phyloP scores from a whole-genome alignment of 2,797 vertebrate genomes.

The Ptychadena robeensis region DNA sequence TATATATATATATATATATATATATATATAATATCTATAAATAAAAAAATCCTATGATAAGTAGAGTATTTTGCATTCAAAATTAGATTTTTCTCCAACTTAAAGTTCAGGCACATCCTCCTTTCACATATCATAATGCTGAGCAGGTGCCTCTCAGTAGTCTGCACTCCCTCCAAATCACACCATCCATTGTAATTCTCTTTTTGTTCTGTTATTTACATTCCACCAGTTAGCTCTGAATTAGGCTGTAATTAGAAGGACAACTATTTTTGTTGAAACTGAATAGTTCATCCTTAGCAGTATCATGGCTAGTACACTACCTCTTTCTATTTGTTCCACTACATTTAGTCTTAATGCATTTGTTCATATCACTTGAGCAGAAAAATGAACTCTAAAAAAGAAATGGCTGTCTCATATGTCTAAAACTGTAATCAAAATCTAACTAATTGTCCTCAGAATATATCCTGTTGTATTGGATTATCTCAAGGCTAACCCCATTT shows the following conservation, averaged over 20 bases:
- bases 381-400: constrained; percentile 42
- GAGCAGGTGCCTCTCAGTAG: not conserved
- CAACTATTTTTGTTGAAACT: constrained; percentile 74
- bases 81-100: not conserved
- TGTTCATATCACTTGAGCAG: constrained; percentile 1
- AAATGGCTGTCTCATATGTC: constrained; percentile 64
- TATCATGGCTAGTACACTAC: constrained; percentile 20
- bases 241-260: constrained; percentile 74
- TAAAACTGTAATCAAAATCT: not conserved
- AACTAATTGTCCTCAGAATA: not conserved
- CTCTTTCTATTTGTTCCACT: not conserved
- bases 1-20: too few species aligned
- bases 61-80: not conserved
- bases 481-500: not conserved
- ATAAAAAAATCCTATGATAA: not conserved
- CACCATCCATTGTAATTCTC: constrained; percentile 76
- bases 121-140: not conserved
- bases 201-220: constrained; percentile 74
- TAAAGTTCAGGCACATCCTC: not conserved
- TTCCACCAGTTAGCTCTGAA: constrained; percentile 75
- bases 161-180: constrained; percentile 64
- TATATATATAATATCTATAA: too few species aligned
- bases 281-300: not conserved
- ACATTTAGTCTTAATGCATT: not conserved
- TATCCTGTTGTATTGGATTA: not conserved